Evolutionary conservation across 92 coral and sea anemone species (phyloP), one percentile per base, ranked within the genome.

Genomic region (Palythoa heliodiscus): DNA sequence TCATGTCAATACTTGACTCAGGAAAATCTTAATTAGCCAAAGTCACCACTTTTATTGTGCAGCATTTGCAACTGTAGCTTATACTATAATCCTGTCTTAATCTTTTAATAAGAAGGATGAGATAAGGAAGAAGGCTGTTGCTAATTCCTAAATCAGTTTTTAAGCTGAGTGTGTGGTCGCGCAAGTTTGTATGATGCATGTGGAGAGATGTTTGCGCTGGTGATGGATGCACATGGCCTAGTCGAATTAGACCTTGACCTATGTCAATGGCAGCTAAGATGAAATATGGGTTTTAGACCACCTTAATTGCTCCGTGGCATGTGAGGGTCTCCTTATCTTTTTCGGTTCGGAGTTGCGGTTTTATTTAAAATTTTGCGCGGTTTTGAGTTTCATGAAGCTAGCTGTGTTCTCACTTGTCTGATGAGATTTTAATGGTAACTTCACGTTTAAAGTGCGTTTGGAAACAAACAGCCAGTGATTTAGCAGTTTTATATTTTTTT

Each of bases 201-300:
- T 66, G 61, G 61, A 70, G 5, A 66, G 43, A 43, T 13, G 48
- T 23, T 70, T 66, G 75, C 70, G 11, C 37, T 75, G 70, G 50
- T 48, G 84, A 80, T 23, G 60, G 84, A 43, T 67, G 12, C 12
- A 25, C 35, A 25, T 66, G 84, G 74, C 84, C 73, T 66, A 22
- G 84, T 43, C 84, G 47, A 8, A 66, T 68, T 40, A 80, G 84
- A 54, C 63, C 74, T 64, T 80, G 84, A 80, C 84, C 84, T 80
- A 47, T 80, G 43, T 80, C 74, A 80, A 13, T 64, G 61, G 84
- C 74, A 22, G 15, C 84, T n/a, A 2, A 16, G 55, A 66, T 80
- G 63, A 80, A 66, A 80, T 80, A 78, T 78, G 47, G 71, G 35
- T 80, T 66, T 80, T 80, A 67, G 74, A 80, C 73, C 84, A 80